Base-by-base conservation (phyloP, 2,113 vertebrate species). In the Sceloporus undulatus region DNA sequence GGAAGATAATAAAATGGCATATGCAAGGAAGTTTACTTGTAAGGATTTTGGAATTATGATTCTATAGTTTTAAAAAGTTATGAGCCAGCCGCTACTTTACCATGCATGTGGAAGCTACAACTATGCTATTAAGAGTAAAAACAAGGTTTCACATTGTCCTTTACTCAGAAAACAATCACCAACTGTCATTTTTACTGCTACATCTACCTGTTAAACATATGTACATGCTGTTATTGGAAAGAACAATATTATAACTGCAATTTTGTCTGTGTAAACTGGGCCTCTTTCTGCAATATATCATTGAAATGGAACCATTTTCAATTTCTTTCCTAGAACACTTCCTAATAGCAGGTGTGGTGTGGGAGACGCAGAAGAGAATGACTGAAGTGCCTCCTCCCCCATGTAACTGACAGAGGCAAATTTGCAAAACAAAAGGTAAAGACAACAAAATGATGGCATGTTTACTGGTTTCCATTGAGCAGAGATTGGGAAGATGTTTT, bases 251-350 rank as follows among this genome's bases (percentile, higher is more conserved):
- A 94, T 93, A 93, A 88, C 89, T 86, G 42, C 71, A 90, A 87
- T 95, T 95, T 94, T 92, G 42, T 75, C 89, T 89, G 74, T 87
- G 56, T 84, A 95, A 93, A 93, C 77, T 88, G 77, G 9, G 7
- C 84, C 93, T 68, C 48, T 75, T 87, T 85, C 91, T 90, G 75
- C 87, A 93, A 93, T 93, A 95, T 94, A 95, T 95, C 93, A 94
- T 89, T 89, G 90, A 2, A 56, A 91, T 2, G 91, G 40, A 34
- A 85, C 8, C 82, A 79, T 91, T 89, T 88, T 95, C 92, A 93
- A 95, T 95, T 95, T 59, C 71, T 92, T 88, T 91, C 88, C 86
- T 83, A 88, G 85, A 90, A 86, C 54, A 92, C 73, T 56, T 79
- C 38, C 82, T 92, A 95, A 94, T 94, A 87, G 88, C 71, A 94